Percentiles rank a stretch among this genome's conserved stretches.
Conservation (phyloP, 2,113 vertebrate species). For the Madoqua kirkii region DNA sequence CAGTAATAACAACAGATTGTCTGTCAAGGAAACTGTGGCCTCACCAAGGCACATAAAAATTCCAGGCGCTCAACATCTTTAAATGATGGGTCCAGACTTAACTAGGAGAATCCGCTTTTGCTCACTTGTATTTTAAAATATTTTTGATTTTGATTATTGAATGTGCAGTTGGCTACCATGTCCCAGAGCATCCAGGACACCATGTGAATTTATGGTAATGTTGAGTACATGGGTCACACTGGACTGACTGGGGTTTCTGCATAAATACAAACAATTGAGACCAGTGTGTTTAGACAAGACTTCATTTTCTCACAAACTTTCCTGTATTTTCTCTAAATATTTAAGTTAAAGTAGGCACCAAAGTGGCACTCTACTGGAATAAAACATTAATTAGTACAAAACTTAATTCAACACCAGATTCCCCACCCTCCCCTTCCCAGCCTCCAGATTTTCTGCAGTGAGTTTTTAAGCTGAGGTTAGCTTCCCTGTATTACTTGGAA, state of each 20-base stretch:
- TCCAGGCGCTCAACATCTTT: neutral
- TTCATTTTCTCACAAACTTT: constrained; percentile 33
- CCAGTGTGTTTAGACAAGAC: neutral
- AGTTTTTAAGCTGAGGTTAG: neutral
- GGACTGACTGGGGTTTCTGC: neutral
- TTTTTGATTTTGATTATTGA: constrained; percentile 3
- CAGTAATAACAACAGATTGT: constrained; percentile 37
- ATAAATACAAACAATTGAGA: constrained; percentile 19
- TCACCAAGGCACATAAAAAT: constrained; percentile 45
- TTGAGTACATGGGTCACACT: neutral
- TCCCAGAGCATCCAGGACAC: neutral
- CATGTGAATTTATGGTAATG: neutral
- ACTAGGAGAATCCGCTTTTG: neutral
- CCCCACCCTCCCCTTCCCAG: accelerated
- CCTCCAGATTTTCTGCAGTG: neutral
- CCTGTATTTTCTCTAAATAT: constrained; percentile 27
- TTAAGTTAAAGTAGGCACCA: constrained; percentile 23
- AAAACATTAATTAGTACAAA: neutral
- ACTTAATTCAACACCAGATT: neutral
- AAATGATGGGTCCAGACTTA: neutral
- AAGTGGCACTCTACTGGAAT: neutral
- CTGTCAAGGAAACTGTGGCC: constrained; percentile 25
- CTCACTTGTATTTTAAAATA: neutral
- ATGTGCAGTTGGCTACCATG: neutral
- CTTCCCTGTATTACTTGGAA: neutral